A percentile compares a stretch with the other conserved stretches of the same genome.
Conservation (phyloP, 2,113 vertebrate genomes). For the Xiphophorus hellerii region DNA sequence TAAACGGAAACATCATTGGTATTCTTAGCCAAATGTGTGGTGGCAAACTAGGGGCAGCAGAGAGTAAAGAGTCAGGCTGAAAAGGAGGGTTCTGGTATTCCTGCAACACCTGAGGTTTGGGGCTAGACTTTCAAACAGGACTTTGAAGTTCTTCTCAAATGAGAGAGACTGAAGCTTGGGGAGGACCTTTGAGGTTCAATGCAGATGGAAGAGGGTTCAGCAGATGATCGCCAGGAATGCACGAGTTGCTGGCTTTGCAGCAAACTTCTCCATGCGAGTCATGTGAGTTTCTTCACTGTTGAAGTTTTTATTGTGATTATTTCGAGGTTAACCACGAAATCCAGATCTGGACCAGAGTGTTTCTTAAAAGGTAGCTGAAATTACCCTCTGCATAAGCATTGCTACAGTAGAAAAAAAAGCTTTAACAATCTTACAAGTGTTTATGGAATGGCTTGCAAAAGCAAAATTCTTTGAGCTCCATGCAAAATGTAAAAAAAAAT, state of each 20-base stretch:
- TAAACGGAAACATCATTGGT: slow-evolving; percentile 1
- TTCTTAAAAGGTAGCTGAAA: no score
- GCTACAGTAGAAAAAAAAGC: no score
- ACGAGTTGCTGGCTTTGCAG: not conserved
- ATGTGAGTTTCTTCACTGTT: not conserved
- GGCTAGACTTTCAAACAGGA: slow-evolving; percentile 36
- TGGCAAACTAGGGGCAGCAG: not conserved
- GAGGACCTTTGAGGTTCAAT: slow-evolving; percentile 17
- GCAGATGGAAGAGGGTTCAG: not conserved
- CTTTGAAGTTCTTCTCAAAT: slow-evolving; percentile 42
- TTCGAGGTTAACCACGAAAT: not conserved
- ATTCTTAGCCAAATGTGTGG: not conserved
- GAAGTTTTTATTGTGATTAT: not conserved
- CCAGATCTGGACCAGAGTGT: no score
- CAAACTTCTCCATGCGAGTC: slow-evolving; percentile 6
- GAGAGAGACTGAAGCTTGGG: slow-evolving; percentile 35
- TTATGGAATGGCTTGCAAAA: no score
- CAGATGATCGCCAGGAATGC: slow-evolving; percentile 9
- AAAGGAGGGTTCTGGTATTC: slow-evolving; percentile 19
- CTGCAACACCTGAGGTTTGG: slow-evolving; percentile 34
- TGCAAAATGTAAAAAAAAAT: no score
- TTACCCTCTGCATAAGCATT: no score
- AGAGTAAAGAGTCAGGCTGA: not conserved
- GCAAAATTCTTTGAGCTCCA: no score
- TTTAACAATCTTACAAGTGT: no score